Conservation (phyloP, 2,888 invertebrate genomes). For the Cepaea hortensis region DNA sequence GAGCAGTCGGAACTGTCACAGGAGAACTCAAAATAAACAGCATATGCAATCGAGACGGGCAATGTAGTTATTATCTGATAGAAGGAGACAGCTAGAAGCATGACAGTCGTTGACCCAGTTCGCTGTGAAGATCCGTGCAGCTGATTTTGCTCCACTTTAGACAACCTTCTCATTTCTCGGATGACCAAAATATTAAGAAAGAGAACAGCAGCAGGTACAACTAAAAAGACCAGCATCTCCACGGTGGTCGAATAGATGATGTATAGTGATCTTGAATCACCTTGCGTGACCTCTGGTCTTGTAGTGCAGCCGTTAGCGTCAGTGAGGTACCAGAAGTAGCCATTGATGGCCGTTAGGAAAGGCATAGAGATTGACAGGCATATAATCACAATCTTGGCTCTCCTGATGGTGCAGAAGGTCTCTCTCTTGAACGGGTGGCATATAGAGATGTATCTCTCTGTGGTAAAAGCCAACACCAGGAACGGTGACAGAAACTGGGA, state of each 20-base stretch:
- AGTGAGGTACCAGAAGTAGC: constrained; percentile 69
- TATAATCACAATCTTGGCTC: constrained; percentile 69
- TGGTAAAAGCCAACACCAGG: constrained; percentile 74
- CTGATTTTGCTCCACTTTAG: constrained; percentile 61
- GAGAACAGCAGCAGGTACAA: constrained; percentile 73
- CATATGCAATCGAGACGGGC: constrained; percentile 71
- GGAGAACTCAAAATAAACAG: constrained; percentile 63
- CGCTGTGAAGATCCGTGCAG: constrained; percentile 58
- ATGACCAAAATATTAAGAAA: constrained; percentile 75
- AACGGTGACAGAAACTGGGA: constrained; percentile 74
- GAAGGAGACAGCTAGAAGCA: constrained; percentile 74
- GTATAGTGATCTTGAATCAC: constrained; percentile 66
- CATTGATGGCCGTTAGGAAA: constrained; percentile 69
- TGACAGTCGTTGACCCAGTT: constrained; percentile 73
- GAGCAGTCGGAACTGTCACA: background rate
- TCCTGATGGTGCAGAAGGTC: constrained; percentile 68
- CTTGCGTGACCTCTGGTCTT: constrained; percentile 55
- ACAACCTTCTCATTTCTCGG: constrained; percentile 67
- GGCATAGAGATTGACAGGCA: constrained; percentile 64
- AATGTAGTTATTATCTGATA: constrained; percentile 74
- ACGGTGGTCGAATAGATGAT: constrained; percentile 73
- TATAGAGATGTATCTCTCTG: constrained; percentile 75
- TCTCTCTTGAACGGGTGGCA: constrained; percentile 75
- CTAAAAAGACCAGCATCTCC: constrained; percentile 72
- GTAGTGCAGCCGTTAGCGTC: constrained; percentile 57